A percentile compares a stretch with the other conserved stretches of the same genome.
These are phyloP conservation scores for Caradrina kadenii DNA, from an alignment of 2,888 invertebrate species.

Conservation along the genomic window DNA sequence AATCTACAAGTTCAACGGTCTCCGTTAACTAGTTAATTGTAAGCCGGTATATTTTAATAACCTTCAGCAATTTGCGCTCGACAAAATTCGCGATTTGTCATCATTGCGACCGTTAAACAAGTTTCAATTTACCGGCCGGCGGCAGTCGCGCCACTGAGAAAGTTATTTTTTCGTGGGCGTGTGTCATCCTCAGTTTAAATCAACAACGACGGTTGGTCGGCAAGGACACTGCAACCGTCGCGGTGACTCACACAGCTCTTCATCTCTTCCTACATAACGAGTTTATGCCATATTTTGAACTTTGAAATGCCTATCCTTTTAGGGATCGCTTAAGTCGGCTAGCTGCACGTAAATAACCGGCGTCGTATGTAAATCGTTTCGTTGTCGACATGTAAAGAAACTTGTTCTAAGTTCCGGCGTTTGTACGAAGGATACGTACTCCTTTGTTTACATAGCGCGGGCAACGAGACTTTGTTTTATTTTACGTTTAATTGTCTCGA, in stretches of 20 bases:
- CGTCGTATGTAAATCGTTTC: conserved; percentile 62
- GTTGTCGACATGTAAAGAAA: conserved; percentile 60
- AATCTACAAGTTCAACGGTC: conserved; percentile 55
- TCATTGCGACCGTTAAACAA: conserved; percentile 75
- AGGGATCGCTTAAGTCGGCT: conserved; percentile 44
- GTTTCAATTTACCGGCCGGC: conserved; percentile 70
- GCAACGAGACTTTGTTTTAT: conserved; percentile 32
- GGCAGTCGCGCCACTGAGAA: conserved; percentile 63
- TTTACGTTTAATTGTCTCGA: conserved; percentile 24
- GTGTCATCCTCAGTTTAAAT: conserved; percentile 73
- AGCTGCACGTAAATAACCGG: conserved; percentile 54
- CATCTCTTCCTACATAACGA: conserved; percentile 63
- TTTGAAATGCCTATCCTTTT: conserved; percentile 66
- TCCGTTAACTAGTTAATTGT: conserved; percentile 50
- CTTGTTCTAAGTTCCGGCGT: conserved; percentile 57
- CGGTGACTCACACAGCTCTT: conserved; percentile 69
- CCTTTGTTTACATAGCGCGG: conserved; percentile 49
- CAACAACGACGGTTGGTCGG: conserved; percentile 57
- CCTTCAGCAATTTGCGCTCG: conserved; percentile 45
- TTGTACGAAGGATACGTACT: conserved; percentile 32
- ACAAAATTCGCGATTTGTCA: conserved; percentile 59
- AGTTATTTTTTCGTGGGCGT: conserved; percentile 71
- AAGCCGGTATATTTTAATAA: conserved; percentile 55
- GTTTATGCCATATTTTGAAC: conserved; percentile 66
- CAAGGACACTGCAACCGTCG: conserved; percentile 76